Base-by-base conservation (phyloP, 2,113 vertebrate species). In the Sisor rabdophorus region DNA sequence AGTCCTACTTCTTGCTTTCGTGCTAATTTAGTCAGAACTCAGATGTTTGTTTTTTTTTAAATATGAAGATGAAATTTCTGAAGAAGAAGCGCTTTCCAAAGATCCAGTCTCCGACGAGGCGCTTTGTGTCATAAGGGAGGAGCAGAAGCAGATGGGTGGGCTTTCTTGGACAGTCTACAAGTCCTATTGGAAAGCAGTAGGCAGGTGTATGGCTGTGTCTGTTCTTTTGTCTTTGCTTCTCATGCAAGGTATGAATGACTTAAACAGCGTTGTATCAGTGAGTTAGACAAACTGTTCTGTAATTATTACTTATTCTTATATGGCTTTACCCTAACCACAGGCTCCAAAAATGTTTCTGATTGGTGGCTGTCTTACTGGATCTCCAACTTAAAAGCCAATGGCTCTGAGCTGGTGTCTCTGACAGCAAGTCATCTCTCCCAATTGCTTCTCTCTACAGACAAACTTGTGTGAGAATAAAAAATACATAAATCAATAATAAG, bases 301-400 rank as follows among this genome's bases (percentile, higher is more conserved):
- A 11, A 50, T 32, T 75, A 17, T 10, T 65, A 12, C 52, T 24
- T 19, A 70, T 47, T 26, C n/a, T 15, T 1, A 70, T 24, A 76
- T 28, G 30, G 32, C 9, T 3, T 54, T 24, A 26, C 3, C 11
- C 73, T 76, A 20, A 22, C 26, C 77, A 22, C 85, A 99, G 97
- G 89, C 55, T 95, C 97, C 2, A 94, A 93, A 88, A 98, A 98
- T 8, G 74, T 92, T 0, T 95, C 96, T 0, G 97, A 98, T 82
- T 98, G 97, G 97, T 99, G 97, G 97, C 87, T 99, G 20, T 97
- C 96, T n/a, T 86, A 97, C 83, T 99, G 97, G 97, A 94, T 98
- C 82, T 93, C 95, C 10, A 86, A 91, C 77, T 87, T 97, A 77
- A 91, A 90, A 40, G 83, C 84, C 54, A 85, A 89, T 77, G 90